phyloP scores from a whole-genome alignment of 2,888 invertebrate species.

The Nudaria mundana region DNA sequence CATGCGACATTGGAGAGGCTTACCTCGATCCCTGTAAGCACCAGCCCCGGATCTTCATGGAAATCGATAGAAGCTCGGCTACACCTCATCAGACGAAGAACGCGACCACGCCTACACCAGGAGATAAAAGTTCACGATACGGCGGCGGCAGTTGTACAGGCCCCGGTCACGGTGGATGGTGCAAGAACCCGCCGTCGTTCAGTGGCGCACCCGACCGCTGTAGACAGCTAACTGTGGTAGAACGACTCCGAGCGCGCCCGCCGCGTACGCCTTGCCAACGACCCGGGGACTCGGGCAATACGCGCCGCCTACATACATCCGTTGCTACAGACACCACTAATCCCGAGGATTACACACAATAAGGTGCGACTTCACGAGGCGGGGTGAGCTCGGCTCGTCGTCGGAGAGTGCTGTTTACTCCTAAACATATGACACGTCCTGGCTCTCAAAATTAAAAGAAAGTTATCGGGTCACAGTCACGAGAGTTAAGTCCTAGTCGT shows the following conservation, averaged over 20 bases:
- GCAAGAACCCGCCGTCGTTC: constrained; percentile 3
- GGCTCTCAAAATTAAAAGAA: constrained; percentile 34
- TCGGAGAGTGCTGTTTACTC: background rate
- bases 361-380: constrained; percentile 31
- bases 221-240: constrained; percentile 11
- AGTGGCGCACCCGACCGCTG: constrained; percentile 19
- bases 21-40: constrained; percentile 19
- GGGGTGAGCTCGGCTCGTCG: constrained; percentile 39
- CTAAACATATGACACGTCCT: constrained; percentile 17
- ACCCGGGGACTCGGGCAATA: constrained; percentile 13
- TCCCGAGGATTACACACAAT: constrained; percentile 11
- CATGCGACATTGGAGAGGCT: constrained; percentile 38
- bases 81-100: constrained; percentile 19
- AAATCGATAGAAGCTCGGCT: constrained; percentile 38
- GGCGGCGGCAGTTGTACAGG: background rate
- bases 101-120: background rate
- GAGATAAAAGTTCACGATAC: background rate
- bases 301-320: constrained; percentile 28
- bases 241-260: constrained; percentile 16
- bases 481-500: too few relatives aligned
- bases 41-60: constrained; percentile 33
- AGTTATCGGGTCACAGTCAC: constrained; percentile 12
- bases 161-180: constrained; percentile 1
- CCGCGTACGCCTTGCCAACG: constrained; percentile 1
- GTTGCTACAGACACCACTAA: background rate